Conservation (phyloP, 2,888 invertebrate genomes). For the Malthinus seriepunctatus region DNA sequence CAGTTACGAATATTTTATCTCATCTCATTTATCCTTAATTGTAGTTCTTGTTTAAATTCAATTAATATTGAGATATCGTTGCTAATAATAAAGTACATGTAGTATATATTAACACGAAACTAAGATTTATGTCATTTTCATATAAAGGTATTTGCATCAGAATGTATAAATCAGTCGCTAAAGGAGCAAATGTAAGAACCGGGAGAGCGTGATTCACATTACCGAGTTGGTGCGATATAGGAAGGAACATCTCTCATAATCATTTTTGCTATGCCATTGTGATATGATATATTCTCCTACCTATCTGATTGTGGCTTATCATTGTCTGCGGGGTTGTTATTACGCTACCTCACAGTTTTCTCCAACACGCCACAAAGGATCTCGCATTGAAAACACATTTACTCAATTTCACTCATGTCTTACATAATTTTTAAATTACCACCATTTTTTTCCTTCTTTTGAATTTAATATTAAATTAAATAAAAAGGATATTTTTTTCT, state of each 20-base stretch:
- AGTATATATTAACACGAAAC: slow-evolving; percentile 4
- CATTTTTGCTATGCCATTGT: slow-evolving; percentile 55
- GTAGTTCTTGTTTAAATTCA: slow-evolving; percentile 4
- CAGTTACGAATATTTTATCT: no score
- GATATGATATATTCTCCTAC: slow-evolving; percentile 50
- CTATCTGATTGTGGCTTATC: slow-evolving; percentile 39
- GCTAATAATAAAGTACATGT: slow-evolving; percentile 12
- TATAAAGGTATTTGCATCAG: slow-evolving; percentile 48
- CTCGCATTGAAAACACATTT: slow-evolving; percentile 6
- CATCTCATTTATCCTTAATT: background rate
- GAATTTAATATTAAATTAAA: slow-evolving; percentile 33
- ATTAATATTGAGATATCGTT: slow-evolving; percentile 11
- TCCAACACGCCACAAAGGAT: slow-evolving; percentile 21
- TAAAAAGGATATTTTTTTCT: slow-evolving; percentile 17
- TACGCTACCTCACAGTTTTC: slow-evolving; percentile 34
- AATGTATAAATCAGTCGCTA: slow-evolving; percentile 50
- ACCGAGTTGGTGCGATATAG: slow-evolving; percentile 51
- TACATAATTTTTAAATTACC: no score
- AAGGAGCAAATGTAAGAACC: slow-evolving; percentile 51
- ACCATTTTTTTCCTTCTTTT: background rate
- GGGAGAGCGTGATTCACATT: slow-evolving; percentile 53
- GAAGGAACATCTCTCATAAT: slow-evolving; percentile 56
- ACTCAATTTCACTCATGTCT: background rate
- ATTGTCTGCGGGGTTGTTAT: slow-evolving; percentile 38
- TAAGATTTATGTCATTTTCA: slow-evolving; percentile 31